Conservation (phyloP, 2,113 vertebrate genomes). For the Dermatemys mawii region DNA sequence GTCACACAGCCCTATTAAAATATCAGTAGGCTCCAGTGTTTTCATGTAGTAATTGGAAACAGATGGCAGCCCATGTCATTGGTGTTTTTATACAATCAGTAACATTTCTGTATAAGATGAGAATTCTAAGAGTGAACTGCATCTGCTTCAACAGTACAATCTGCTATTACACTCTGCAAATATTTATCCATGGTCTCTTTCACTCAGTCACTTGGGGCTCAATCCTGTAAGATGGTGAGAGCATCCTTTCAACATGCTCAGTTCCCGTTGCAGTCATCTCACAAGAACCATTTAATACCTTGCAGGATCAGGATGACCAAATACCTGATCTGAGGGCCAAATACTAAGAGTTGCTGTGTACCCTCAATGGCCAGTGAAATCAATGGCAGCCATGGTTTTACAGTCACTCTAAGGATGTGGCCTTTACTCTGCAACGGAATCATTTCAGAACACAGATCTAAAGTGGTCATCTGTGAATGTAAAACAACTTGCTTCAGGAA, state of each 20-base stretch:
- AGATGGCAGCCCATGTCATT: constrained; percentile 39
- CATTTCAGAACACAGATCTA: not conserved
- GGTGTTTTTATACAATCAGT: constrained; percentile 53
- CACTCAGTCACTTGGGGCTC: constrained; percentile 50
- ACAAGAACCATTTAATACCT: not conserved
- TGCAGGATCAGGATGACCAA: not conserved
- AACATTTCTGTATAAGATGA: constrained; percentile 47
- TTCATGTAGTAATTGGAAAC: constrained; percentile 62
- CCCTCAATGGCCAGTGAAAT: not conserved
- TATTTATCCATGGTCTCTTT: constrained; percentile 59
- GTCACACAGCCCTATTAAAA: constrained; percentile 51
- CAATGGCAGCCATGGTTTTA: not conserved
- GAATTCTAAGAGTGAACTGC: constrained; percentile 47
- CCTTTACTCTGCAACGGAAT: not conserved
- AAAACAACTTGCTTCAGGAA: not conserved
- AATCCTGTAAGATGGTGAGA: not conserved
- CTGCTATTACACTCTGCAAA: constrained; percentile 58
- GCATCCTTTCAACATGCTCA: not conserved
- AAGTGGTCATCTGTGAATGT: not conserved
- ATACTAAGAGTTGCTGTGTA: not conserved
- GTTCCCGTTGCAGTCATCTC: not conserved
- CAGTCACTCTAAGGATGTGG: not conserved
- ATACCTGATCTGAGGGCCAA: not conserved
- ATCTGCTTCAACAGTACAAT: constrained; percentile 62
- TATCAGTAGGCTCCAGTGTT: constrained; percentile 53